Conservation (phyloP, 2,888 invertebrate species). For the Mythimna vitellina region DNA sequence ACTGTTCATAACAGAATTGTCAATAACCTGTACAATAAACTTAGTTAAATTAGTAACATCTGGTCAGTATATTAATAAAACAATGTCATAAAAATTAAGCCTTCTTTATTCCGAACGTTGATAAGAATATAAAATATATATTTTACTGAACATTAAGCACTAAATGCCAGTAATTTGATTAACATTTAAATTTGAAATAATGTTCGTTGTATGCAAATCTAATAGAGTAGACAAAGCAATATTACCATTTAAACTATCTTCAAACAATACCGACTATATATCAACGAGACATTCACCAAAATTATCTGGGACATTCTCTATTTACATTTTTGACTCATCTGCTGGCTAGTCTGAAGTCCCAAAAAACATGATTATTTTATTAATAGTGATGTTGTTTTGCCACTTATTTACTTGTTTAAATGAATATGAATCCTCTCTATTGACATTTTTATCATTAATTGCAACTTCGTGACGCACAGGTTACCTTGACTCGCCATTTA, state of each 20-base stretch:
- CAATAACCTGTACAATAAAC: not conserved
- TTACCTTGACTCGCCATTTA: constrained; percentile 14
- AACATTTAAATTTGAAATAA: constrained; percentile 66
- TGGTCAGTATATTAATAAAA: not conserved
- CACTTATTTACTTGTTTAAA: not conserved
- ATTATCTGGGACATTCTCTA: constrained; percentile 51
- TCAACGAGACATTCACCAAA: constrained; percentile 60
- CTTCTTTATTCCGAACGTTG: constrained; percentile 32
- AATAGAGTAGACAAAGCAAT: constrained; percentile 64
- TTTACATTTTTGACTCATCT: constrained; percentile 50
- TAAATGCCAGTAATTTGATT: constrained; percentile 65
- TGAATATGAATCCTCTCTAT: not conserved
- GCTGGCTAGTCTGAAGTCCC: not conserved
- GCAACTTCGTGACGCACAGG: constrained; percentile 4
- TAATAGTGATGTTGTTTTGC: constrained; percentile 15
- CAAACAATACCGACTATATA: constrained; percentile 64
- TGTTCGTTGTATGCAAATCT: constrained; percentile 64
- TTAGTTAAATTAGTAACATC: not conserved
- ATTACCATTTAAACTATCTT: constrained; percentile 67
- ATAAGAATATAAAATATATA: constrained; percentile 45
- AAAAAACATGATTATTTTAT: constrained; percentile 10
- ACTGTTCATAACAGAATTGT: not conserved
- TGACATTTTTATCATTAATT: constrained; percentile 13
- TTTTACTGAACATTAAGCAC: constrained; percentile 58
- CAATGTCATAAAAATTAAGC: constrained; percentile 2